Base-by-base conservation (phyloP, 2,797 vertebrate genomes). In the Tinamus major region DNA sequence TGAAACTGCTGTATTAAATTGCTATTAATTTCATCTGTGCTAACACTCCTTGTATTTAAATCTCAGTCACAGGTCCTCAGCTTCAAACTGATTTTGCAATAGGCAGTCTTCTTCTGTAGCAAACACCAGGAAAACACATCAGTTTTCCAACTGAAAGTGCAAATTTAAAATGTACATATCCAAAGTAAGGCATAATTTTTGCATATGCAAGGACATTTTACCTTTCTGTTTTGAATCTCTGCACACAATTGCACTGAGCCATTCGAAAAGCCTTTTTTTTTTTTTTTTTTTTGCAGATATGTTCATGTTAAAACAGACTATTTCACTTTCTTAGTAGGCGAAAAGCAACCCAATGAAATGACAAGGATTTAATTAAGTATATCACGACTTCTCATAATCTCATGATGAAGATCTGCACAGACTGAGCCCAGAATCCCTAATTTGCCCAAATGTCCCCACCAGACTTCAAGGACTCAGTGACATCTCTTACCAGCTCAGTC, bases 181-280 rank as follows among this genome's bases (percentile, higher is more conserved):
- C 64, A 81, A 75, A 79, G 20, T 6, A 58, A 20, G 4, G 8
- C 15, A 79, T 78, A 44, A 29, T 20, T 62, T 68, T 87, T 53
- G 70, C 18, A n/a, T 19, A 56, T 4, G 11, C 29, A 80, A 35
- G 70, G 26, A 68, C 7, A 3, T 8, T 49, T 75, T 56, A 49
- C 35, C 39, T 67, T 42, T 59, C 68, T 44, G 0, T 41, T 39
- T 74, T 41, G 2, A 82, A 77, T 44, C 20, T 9, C 44, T 67
- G 27, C 27, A 76, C 7, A n/a, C 4, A 35, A 37, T 71, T 0
- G 0, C 29, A 14, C 3, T 8, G 9, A 6, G 11, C 7, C 35
- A 31, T 77, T 92, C 59, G 13, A 82, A 79, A 76, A 72, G 18
- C n/a, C 44, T 44, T 49, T 20, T 20, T 46, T 35, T 44, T 44